Evolutionary conservation across 1,140 invertebrate genomes (phyloP).

Genomic region (Caenorhabditis elegans): WBcel235 BX284603.4:3491001-3491500

Average conservation of each 20-base stretch:
- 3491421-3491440: conserved; percentile 81
- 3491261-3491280: too few species aligned
- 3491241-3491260: too few species aligned
- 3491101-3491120: conserved; percentile 87
- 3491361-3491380: conserved; percentile 64
- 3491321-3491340: too few species aligned
- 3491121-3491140: conserved; percentile 84
- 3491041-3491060: conserved; percentile 73
- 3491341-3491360: conserved; percentile 48
- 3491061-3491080: conserved; percentile 49
- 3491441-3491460: conserved; percentile 95
- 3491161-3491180: conserved; percentile 86
- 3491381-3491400: conserved; percentile 69
- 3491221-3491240: too few species aligned
- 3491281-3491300: too few species aligned
- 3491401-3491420: conserved; percentile 93
- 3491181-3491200: too few species aligned
- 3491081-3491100: conserved; percentile 79
- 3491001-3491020: too few species aligned
- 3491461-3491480: conserved; percentile 96
- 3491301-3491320: too few species aligned
- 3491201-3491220: too few species aligned
- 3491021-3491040: too few species aligned
- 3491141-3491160: conserved; percentile 93
- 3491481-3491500: conserved; percentile 81